Percentiles rank a stretch among this genome's conserved stretches.
Conservation (phyloP, 92 coral and sea anemone genomes). For the Phymanthus crucifer region DNA sequence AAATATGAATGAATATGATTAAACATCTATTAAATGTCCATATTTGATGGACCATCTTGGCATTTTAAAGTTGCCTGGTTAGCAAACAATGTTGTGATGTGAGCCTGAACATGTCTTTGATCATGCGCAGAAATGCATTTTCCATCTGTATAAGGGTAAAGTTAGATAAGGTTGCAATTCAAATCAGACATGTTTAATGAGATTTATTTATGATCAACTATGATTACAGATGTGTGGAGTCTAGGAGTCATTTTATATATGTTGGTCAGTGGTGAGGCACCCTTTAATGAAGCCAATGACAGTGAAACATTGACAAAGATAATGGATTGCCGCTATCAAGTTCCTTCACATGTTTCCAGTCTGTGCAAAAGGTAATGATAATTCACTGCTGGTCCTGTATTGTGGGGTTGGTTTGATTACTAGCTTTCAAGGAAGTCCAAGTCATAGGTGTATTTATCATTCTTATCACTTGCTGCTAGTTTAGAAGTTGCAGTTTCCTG, state of each 20-base stretch:
- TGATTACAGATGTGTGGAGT: slow-evolving; percentile 95
- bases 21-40: too few species aligned
- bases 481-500: too few species aligned
- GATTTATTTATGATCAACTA: background rate
- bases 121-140: background rate
- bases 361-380: slow-evolving; percentile 66
- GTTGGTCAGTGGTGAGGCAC: slow-evolving; percentile 96
- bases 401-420: background rate
- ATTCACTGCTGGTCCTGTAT: background rate
- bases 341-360: slow-evolving; percentile 83
- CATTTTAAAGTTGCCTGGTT: background rate
- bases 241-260: slow-evolving; percentile 93
- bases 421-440: too few species aligned
- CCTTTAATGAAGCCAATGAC: slow-evolving; percentile 94
- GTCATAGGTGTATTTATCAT: too few species aligned
- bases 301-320: slow-evolving; percentile 96
- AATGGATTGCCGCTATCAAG: slow-evolving; percentile 84
- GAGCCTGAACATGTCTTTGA: background rate
- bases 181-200: background rate
- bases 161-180: background rate
- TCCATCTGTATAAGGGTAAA: background rate
- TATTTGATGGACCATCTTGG: background rate
- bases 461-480: too few species aligned
- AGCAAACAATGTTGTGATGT: background rate
- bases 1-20: too few species aligned